Evolutionary conservation across 2,113 vertebrate genomes (phyloP).

Genomic region (Hemiscyllium ocellatum): DNA sequence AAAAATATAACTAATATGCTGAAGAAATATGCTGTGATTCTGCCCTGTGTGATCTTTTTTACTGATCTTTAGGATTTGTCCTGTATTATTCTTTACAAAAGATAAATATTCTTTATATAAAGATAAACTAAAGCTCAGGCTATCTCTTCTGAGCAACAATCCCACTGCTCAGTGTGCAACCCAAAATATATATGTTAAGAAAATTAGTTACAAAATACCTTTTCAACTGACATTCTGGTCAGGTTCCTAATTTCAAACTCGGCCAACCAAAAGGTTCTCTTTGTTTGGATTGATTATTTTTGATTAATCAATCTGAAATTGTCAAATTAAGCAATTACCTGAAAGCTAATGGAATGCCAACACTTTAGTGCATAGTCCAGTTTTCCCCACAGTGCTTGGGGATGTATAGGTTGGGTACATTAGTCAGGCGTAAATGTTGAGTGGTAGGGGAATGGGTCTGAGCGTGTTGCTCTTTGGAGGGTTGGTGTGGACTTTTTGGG

Average conservation of each 20-base stretch:
- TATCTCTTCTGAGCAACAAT: background rate
- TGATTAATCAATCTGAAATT: conserved; percentile 12
- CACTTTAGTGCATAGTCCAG: background rate
- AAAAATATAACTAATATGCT: no score
- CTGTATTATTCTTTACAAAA: background rate
- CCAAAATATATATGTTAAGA: background rate
- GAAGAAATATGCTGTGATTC: no score
- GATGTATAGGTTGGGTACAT: background rate
- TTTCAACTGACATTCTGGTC: background rate
- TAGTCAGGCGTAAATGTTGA: no score
- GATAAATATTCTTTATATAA: background rate
- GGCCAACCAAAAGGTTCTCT: conserved; percentile 17
- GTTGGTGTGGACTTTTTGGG: no score
- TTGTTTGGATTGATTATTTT: conserved; percentile 14
- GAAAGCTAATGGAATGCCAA: background rate
- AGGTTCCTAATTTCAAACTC: background rate
- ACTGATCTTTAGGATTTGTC: background rate
- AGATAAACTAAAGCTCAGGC: background rate
- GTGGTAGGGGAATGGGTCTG: no score
- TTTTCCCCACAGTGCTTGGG: background rate
- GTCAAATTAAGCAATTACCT: background rate
- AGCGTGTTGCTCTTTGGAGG: no score
- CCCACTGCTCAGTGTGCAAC: background rate
- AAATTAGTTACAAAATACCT: conserved; percentile 6
- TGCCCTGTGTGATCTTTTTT: background rate